Percentiles rank a stretch among this genome's conserved stretches.
phyloP scores from a whole-genome alignment of 1,140 invertebrate genomes.

The Drosophila saltans region DNA sequence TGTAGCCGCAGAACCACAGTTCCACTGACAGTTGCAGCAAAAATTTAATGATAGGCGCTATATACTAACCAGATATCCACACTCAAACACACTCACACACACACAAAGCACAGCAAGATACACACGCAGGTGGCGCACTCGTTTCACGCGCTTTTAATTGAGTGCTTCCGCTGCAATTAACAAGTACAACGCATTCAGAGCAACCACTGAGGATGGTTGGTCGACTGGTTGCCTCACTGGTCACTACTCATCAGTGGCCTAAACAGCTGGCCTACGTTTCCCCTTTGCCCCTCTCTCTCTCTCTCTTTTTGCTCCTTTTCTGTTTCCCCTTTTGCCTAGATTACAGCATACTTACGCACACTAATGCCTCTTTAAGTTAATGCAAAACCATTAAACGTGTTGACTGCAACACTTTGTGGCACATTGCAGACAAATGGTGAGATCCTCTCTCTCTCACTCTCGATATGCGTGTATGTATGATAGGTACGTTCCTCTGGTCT shows the following conservation, averaged over 20 bases:
- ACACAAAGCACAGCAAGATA: conserved; percentile 1
- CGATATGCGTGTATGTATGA: background rate
- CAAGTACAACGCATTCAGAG: conserved; percentile 72
- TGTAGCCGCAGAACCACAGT: conserved; percentile 33
- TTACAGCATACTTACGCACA: conserved; percentile 75
- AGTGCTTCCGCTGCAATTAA: conserved; percentile 81
- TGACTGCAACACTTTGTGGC: conserved; percentile 73
- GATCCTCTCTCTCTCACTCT: background rate
- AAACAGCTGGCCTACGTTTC: conserved; percentile 8
- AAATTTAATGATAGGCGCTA: conserved; percentile 47
- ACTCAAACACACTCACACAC: background rate
- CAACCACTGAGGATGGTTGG: conserved; percentile 40
- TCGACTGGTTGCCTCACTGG: conserved; percentile 35
- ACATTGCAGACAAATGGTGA: conserved; percentile 6
- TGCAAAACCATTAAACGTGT: conserved; percentile 74
- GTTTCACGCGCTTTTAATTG: conserved; percentile 82
- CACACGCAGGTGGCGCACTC: conserved; percentile 68
- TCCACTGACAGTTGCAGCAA: conserved; percentile 18
- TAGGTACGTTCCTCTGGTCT: background rate
- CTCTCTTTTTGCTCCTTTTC: too few species aligned
- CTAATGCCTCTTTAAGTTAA: conserved; percentile 74
- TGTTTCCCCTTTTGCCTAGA: conserved; percentile 29
- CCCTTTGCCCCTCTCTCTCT: conserved; percentile 24
- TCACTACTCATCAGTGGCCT: conserved; percentile 14
- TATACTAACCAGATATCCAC: conserved; percentile 23